Percentiles rank a stretch among this genome's conserved stretches.
Conservation (phyloP, 2,888 invertebrate species). For the Barypeithes pellucidus region DNA sequence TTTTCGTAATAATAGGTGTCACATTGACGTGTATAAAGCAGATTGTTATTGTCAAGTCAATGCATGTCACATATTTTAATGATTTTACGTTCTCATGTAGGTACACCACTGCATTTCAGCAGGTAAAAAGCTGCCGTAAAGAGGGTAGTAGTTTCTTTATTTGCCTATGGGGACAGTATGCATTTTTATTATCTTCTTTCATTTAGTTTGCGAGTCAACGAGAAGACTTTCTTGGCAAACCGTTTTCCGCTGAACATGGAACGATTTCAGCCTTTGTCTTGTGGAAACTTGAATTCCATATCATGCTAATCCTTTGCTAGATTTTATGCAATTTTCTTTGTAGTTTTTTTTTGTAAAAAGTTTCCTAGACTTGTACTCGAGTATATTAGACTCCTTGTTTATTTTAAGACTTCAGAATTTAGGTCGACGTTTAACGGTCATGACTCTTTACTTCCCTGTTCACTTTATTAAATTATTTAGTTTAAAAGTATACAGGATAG, state of each 20-base stretch:
- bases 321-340: constrained; percentile 55
- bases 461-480: too few relatives aligned
- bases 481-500: too few relatives aligned
- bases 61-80: too few relatives aligned
- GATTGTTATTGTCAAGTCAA: too few relatives aligned
- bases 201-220: constrained; percentile 53
- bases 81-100: too few relatives aligned
- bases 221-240: constrained; percentile 29
- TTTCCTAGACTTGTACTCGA: background rate
- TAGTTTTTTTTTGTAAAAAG: background rate
- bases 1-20: too few relatives aligned
- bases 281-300: constrained; percentile 54
- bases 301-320: constrained; percentile 58
- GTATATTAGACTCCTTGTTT: too few relatives aligned
- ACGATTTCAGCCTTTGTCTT: constrained; percentile 33
- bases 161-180: constrained; percentile 63
- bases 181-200: constrained; percentile 66
- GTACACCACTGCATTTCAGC: constrained; percentile 14
- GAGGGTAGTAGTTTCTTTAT: constrained; percentile 65
- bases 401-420: too few relatives aligned
- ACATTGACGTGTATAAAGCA: too few relatives aligned
- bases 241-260: constrained; percentile 28
- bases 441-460: too few relatives aligned
- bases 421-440: too few relatives aligned
- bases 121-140: constrained; percentile 38